Evolutionary conservation across 2,113 vertebrate genomes (phyloP).

Genomic region (Sclerurus mexicanus): DNA sequence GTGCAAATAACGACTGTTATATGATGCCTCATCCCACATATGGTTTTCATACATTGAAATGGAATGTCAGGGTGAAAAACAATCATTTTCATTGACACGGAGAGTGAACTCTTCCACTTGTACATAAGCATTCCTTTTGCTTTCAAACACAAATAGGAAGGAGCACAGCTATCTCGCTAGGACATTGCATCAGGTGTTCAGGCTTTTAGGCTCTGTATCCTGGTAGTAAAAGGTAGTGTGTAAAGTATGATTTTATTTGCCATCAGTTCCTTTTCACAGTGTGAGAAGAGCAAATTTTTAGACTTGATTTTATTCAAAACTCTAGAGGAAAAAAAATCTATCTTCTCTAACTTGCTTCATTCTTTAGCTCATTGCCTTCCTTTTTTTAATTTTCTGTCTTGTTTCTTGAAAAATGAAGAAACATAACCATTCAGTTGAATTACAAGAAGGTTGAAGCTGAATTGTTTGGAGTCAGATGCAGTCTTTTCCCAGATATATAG

Average conservation of each 20-base stretch:
- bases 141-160: background rate
- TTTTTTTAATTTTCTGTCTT: background rate
- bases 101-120: background rate
- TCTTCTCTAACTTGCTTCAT: background rate
- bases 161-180: background rate
- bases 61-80: conserved; percentile 29
- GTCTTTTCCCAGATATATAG: background rate
- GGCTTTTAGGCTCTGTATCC: background rate
- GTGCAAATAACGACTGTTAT: conserved; percentile 70
- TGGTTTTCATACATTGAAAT: conserved; percentile 33
- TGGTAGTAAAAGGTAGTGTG: background rate
- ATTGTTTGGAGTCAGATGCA: background rate
- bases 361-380: background rate
- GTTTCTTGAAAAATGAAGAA: background rate
- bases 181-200: background rate
- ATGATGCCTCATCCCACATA: background rate
- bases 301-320: background rate
- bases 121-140: background rate
- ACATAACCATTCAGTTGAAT: background rate
- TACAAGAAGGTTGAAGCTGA: background rate
- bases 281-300: background rate
- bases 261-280: background rate
- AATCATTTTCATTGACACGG: background rate
- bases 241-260: background rate
- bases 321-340: background rate